Percentiles rank a stretch among this genome's conserved stretches.
Conservation (phyloP, 2,113 vertebrate species). For the Rhinolophus ferrumequinum region DNA sequence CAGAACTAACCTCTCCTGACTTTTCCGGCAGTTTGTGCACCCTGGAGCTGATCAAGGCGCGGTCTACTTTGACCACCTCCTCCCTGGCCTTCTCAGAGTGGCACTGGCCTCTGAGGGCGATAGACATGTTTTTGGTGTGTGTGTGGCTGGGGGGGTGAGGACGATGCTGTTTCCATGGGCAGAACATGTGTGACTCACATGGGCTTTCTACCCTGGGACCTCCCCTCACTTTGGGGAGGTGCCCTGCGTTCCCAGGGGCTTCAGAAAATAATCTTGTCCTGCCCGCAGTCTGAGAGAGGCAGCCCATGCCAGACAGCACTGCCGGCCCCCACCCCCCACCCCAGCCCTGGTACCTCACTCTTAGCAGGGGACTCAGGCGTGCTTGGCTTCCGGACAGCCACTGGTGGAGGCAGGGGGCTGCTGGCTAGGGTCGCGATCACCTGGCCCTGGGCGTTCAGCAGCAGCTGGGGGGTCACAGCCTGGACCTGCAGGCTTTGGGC, state of each 20-base stretch:
- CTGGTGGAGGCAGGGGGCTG: constrained; percentile 86
- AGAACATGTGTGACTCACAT: not conserved
- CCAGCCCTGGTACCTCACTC: constrained; percentile 82
- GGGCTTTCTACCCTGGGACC: not conserved
- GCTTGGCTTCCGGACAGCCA: constrained; percentile 87
- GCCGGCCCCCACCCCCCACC: not conserved
- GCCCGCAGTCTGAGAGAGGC: not conserved
- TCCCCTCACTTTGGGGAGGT: not conserved
- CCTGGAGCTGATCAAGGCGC: not conserved
- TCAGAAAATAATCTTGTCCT: not conserved
- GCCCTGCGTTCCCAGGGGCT: not conserved
- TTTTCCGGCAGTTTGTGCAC: not conserved
- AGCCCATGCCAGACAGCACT: not conserved
- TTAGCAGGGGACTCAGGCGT: constrained; percentile 87
- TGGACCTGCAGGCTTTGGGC: constrained; percentile 93
- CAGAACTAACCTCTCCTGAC: not conserved
- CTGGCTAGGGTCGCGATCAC: constrained; percentile 94
- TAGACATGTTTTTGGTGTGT: not conserved
- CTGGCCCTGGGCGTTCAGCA: constrained; percentile 96
- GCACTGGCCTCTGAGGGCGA: not conserved
- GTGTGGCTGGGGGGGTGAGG: not conserved
- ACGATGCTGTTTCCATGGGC: not conserved
- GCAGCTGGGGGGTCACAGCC: constrained; percentile 93
- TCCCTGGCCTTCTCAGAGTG: not conserved
- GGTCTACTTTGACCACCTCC: not conserved